Base-by-base conservation (phyloP, 2,888 invertebrate genomes). In the Geotrupes spiniger region DNA sequence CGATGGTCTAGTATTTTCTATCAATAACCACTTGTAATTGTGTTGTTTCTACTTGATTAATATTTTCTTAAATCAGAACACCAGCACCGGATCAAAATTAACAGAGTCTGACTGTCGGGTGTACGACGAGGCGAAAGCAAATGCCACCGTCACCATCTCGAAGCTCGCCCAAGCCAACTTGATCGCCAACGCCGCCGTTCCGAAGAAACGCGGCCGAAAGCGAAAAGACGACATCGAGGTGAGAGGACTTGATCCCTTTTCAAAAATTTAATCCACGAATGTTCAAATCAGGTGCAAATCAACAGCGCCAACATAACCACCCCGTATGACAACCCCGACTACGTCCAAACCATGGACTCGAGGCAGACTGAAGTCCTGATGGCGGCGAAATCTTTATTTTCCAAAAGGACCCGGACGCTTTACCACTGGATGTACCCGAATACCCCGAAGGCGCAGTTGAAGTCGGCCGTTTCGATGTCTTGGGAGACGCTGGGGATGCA, bases 371-470 rank as follows among this genome's bases (percentile, higher is more conserved):
- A 74, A 51, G 69, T 75, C 2, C 48, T 74, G 33, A 71, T 69
- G 57, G 73, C 74, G 2, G 76, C 76, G 0, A 74, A 72, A 59
- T 70, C 72, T 0, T 53, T 75, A 21, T 76, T 75, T 54, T 74
- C 71, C 2, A 76, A 76, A 62, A 62, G 74, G 21, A 76, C 74
- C 2, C 62, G 74, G 15, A 76, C 74, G 2, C 54, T 76, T 36
- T 74, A 73, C 47, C 74, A 74, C 46, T 76, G 76, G 76, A 69
- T 75, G 63, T 73, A 73, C 52, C 76, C 76, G 0, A 61, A 66
- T 25, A 68, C 71, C 1, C 67, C 74, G 1, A 74, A 73, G 52
- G 65, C 65, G 16, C 71, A 73, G 51, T 61, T 76, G 17, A 75
- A 74, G 59, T 57, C 66, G 1, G 69, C 69, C 0, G 71, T 75